Evolutionary conservation across 2,888 invertebrate species (phyloP), one percentile per base, ranked within the genome.

Genomic region (Andrena trimmerana): DNA sequence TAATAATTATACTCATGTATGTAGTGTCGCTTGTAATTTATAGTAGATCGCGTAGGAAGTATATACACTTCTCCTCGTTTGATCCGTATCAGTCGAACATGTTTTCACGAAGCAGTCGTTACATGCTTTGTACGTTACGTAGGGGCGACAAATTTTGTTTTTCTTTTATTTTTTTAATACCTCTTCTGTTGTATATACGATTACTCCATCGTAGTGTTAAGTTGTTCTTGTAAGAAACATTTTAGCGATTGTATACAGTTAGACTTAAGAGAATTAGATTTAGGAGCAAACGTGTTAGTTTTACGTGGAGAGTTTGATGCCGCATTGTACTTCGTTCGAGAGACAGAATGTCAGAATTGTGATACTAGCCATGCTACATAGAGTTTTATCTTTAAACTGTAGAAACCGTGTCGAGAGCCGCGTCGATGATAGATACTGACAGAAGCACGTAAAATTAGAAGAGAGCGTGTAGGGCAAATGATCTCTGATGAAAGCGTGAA

Each of bases 281-380:
- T 73, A 54, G 50, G 7, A 48, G 24, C 33, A 31, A 66, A 52
- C 70, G 57, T 65, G 80, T 78, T 63, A 27, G 50, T 73, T 66
- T 59, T 31, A 73, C 54, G 70, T 13, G 31, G 27, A 65, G 27
- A 54, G 33, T 36, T 68, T 10, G 33, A 63, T n/a, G 71, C 60
- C 72, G 71, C 71, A 69, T 84, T 82, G 79, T 85, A 83, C 74
- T 82, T 71, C 29, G 74, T 81, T 81, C 57, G 66, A 62, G 29
- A 72, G 68, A 82, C 74, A 71, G 63, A 83, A 83, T 86, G 85
- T 86, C 89, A 86, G 89, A 92, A 92, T 92, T 93, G 93, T 93
- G 93, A 93, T 93, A 93, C 91, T 93, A 93, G 93, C 89, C 88
- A 90, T 90, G 90, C 90, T 91, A 91, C 85, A 86, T 92, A 89